A percentile compares a stretch with the other conserved stretches of the same genome.
These are phyloP conservation scores for Aix galericulata DNA, from an alignment of 2,113 vertebrate species.

Conservation along the genomic window DNA sequence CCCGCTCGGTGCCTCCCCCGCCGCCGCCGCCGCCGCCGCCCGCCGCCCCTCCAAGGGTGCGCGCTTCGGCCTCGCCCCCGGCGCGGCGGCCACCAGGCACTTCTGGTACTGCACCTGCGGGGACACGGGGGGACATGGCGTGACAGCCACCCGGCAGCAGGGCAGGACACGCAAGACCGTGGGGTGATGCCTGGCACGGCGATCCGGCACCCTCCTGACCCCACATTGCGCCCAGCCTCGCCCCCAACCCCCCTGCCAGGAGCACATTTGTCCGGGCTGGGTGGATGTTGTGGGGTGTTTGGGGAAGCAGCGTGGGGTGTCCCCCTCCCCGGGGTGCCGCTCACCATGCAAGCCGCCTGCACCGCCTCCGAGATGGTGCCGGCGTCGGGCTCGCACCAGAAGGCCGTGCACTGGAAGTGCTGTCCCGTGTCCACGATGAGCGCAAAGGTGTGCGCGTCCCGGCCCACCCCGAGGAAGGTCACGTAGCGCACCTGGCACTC, in stretches of 20 bases:
- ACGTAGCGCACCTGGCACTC: constrained; percentile 92
- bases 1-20: constrained; percentile 79
- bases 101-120: constrained; percentile 93
- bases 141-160: not conserved
- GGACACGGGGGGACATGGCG: not conserved
- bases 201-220: accelerated
- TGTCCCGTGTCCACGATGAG: constrained; percentile 80
- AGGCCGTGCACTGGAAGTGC: constrained; percentile 78
- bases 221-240: too few species aligned
- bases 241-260: not conserved
- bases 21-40: constrained; percentile 11
- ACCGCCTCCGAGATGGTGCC: constrained; percentile 82
- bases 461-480: constrained; percentile 87
- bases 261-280: not conserved
- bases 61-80: constrained; percentile 80
- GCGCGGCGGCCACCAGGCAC: constrained; percentile 90
- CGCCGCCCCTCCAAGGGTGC: constrained; percentile 66
- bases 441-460: constrained; percentile 79
- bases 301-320: not conserved
- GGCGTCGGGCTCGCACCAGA: constrained; percentile 85
- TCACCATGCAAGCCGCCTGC: constrained; percentile 85
- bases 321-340: not conserved
- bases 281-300: not conserved
- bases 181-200: too few species aligned
- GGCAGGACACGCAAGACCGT: too few species aligned